These are phyloP conservation scores for Atta colombica DNA, from an alignment of 1,140 invertebrate genomes.

Conservation along the genomic window DNA sequence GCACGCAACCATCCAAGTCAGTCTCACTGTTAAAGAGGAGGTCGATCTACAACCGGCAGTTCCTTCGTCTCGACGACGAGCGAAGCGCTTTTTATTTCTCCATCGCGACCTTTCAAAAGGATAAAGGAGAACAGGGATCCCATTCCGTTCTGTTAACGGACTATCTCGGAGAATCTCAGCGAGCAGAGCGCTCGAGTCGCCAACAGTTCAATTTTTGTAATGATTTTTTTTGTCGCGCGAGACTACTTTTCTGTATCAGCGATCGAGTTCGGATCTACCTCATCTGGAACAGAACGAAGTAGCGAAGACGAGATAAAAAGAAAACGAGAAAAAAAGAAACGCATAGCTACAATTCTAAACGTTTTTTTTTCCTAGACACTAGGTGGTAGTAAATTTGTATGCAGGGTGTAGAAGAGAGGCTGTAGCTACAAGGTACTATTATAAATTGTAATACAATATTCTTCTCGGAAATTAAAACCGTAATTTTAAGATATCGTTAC, in stretches of 20 bases:
- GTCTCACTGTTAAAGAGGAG: slow-evolving; percentile 77
- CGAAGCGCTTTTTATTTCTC: slow-evolving; percentile 21
- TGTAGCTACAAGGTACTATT: slow-evolving; percentile 74
- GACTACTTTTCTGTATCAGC: slow-evolving; percentile 25
- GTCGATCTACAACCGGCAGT: slow-evolving; percentile 76
- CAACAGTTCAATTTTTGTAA: neutral
- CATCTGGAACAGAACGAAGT: slow-evolving; percentile 72
- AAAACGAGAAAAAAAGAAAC: slow-evolving; percentile 41
- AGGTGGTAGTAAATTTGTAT: slow-evolving; percentile 76
- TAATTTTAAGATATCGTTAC: slow-evolving; percentile 71
- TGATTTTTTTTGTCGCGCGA: slow-evolving; percentile 43
- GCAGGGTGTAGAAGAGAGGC: slow-evolving; percentile 78
- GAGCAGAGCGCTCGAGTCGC: neutral
- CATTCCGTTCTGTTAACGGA: neutral
- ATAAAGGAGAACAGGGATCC: neutral
- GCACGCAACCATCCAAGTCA: slow-evolving; percentile 59
- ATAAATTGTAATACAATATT: slow-evolving; percentile 65
- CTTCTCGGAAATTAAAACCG: slow-evolving; percentile 41
- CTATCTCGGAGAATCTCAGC: slow-evolving; percentile 12
- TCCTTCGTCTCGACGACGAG: slow-evolving; percentile 60
- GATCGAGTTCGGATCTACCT: slow-evolving; percentile 76
- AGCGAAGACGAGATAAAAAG: slow-evolving; percentile 34
- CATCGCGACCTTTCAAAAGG: neutral
- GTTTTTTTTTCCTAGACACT: slow-evolving; percentile 67
- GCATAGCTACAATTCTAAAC: slow-evolving; percentile 61